Conservation (phyloP, 1,140 invertebrate species). For the Papilio helenus region DNA sequence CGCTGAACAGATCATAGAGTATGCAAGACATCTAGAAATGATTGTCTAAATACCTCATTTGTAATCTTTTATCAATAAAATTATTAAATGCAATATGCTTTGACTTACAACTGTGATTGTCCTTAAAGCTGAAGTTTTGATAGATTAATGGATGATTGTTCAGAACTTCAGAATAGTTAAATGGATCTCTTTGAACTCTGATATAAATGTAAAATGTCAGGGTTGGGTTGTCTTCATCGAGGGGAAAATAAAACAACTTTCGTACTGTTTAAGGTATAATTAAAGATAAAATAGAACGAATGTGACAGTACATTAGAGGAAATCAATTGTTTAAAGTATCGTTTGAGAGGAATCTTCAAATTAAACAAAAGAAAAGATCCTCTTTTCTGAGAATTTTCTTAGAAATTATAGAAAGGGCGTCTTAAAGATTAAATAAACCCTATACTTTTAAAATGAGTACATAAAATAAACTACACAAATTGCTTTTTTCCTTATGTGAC, state of each 20-base stretch:
- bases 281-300: not conserved
- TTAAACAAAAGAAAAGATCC: not conserved
- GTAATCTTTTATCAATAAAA: conserved; percentile 21
- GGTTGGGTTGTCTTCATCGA: too few relatives aligned
- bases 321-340: not conserved
- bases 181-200: too few relatives aligned
- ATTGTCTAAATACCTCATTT: conserved; percentile 90
- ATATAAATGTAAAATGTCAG: too few relatives aligned
- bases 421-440: not conserved
- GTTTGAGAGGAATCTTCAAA: not conserved
- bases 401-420: too few relatives aligned
- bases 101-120: not conserved
- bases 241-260: not conserved
- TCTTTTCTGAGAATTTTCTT: too few relatives aligned
- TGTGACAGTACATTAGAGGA: not conserved
- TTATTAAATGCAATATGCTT: not conserved
- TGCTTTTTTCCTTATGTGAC: not conserved
- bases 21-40: conserved; percentile 99
- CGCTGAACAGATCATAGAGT: conserved; percentile 96
- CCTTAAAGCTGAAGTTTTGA: too few relatives aligned
- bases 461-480: not conserved
- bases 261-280: not conserved
- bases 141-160: too few relatives aligned
- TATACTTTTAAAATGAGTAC: not conserved
- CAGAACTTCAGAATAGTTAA: too few relatives aligned